These are phyloP conservation scores for Diachasmimorpha longicaudata DNA, from an alignment of 1,140 invertebrate genomes.

Conservation along the genomic window DNA sequence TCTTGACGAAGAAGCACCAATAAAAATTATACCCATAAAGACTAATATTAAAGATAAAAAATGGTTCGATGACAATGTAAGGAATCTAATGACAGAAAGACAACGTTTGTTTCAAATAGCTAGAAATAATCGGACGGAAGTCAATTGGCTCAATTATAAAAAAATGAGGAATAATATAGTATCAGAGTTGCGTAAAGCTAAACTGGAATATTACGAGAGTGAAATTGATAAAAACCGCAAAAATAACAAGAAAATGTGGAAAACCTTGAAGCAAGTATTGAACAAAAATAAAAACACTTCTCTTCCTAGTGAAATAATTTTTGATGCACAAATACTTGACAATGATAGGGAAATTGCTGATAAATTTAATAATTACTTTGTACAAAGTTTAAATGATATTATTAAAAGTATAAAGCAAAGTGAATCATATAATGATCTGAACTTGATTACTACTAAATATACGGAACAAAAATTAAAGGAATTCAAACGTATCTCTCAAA, in stretches of 20 bases:
- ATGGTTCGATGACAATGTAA: slow-evolving; percentile 15
- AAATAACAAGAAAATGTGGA: slow-evolving; percentile 20
- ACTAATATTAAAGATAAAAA: background rate
- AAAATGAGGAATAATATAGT: background rate
- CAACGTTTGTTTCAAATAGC: slow-evolving; percentile 8
- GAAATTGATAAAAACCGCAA: no score
- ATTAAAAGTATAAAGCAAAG: background rate
- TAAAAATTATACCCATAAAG: background rate
- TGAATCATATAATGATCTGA: background rate
- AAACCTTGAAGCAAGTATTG: slow-evolving; percentile 13
- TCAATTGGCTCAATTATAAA: no score
- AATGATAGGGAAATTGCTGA: slow-evolving; percentile 10
- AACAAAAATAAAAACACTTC: slow-evolving; percentile 9
- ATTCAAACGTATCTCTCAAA: background rate
- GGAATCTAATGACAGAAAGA: background rate
- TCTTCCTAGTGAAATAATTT: background rate
- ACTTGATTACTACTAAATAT: background rate
- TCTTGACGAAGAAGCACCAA: background rate
- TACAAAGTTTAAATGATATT: slow-evolving; percentile 19
- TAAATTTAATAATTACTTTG: slow-evolving; percentile 23
- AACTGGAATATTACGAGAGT: slow-evolving; percentile 22
- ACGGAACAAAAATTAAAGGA: background rate
- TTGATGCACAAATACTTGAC: background rate
- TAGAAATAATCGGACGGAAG: slow-evolving; percentile 8
- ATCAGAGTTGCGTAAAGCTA: background rate